Evolutionary conservation across 2,888 invertebrate genomes (phyloP), one percentile per base, ranked within the genome.

Genomic region (Hypomecis atomaria): DNA sequence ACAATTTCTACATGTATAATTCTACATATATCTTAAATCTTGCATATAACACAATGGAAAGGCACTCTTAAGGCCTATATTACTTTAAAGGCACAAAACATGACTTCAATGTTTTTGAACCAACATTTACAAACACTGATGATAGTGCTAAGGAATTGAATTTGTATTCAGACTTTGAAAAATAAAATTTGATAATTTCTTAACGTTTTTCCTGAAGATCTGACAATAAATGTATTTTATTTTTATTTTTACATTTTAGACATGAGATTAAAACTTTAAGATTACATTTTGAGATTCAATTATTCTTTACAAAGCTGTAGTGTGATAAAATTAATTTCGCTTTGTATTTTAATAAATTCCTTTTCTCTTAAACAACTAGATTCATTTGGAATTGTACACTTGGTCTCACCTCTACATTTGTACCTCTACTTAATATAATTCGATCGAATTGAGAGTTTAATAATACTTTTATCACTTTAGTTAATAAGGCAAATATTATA

Each of bases 41-140:
- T 55, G 37, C 53, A 47, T 63, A 66, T 61, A 69, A 71, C 62
- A 63, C 55, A 70, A 61, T 61, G 50, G 8, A 65, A 69, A 70
- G 70, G 70, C 71, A 72, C 70, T 53, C 42, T 62, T 5, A 38
- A 67, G 62, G 63, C 67, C 65, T 48, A 13, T 6, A 10, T 38
- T 53, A 49, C 54, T 38, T 45, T 23, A 59, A 65, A 65, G 65
- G 65, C 65, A 65, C 65, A 43, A n/a, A 40, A 43, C 23, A 48
- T 48, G 37, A 9, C 13, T 50, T 37, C 38, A 13, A 50, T 10
- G 50, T 38, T 36, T 11, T 49, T 9, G 11, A 37, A 13, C 5
- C 8, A 8, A 3, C 2, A 13, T 1, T 6, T 50, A 37, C 6
- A 37, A 5, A 13, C 11, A 11, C 37, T n/a, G 34, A 36, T 6